Conservation (phyloP, 2,888 invertebrate species). For the Diogma glabrata region DNA sequence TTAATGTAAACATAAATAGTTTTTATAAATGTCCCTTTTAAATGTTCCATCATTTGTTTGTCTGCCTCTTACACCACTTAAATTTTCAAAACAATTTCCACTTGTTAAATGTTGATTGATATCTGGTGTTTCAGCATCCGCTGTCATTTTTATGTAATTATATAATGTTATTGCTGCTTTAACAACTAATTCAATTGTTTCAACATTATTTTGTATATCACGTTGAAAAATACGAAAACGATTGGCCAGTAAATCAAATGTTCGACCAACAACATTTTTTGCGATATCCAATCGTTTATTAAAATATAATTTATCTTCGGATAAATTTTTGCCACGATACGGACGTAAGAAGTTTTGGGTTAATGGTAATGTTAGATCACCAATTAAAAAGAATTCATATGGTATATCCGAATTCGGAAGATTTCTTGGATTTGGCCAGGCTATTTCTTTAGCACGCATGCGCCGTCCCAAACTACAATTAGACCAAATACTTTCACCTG, state of each 20-base stretch:
- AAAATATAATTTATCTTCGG: constrained; percentile 8
- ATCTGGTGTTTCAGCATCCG: constrained; percentile 2
- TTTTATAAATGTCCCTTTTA: constrained; percentile 6
- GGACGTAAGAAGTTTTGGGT: constrained; percentile 5
- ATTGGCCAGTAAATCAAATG: constrained; percentile 4
- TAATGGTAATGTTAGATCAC: background rate
- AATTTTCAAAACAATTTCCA: constrained; percentile 4
- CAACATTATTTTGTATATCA: background rate
- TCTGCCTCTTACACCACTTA: background rate
- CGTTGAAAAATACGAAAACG: constrained; percentile 4
- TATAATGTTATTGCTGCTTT: constrained; percentile 4
- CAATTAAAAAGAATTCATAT: constrained; percentile 1
- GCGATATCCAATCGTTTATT: constrained; percentile 4
- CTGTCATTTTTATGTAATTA: constrained; percentile 7
- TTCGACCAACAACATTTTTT: background rate
- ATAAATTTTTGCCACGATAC: constrained; percentile 4
- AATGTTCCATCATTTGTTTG: constrained; percentile 2
- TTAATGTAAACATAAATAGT: constrained; percentile 8
- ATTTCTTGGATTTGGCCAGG: constrained; percentile 2
- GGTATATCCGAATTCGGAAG: constrained; percentile 8
- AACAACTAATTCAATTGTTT: background rate
- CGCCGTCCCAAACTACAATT: constrained; percentile 2
- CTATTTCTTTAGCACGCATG: constrained; percentile 2
- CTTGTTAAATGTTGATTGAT: background rate
- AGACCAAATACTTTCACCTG: constrained; percentile 2